A percentile compares a stretch with the other conserved stretches of the same genome.
These are phyloP conservation scores for Thelaira solivaga DNA, from an alignment of 2,888 invertebrate species.

Conservation along the genomic window DNA sequence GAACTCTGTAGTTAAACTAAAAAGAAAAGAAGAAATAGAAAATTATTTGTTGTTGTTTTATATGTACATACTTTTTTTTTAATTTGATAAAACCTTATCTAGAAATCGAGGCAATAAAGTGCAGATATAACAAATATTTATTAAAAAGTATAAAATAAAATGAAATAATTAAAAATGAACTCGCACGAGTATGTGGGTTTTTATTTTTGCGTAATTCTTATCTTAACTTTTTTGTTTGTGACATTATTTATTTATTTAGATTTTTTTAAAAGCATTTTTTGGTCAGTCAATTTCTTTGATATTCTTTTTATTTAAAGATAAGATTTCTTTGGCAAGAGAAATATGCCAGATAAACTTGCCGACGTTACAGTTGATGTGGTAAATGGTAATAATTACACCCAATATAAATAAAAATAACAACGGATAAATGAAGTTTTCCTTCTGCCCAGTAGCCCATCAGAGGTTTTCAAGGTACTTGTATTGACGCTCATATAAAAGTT, in stretches of 20 bases:
- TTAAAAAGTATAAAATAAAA: background rate
- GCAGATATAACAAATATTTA: conserved; percentile 10
- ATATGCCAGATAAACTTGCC: background rate
- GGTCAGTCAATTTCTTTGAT: background rate
- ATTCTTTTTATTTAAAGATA: conserved; percentile 8
- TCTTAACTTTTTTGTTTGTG: background rate
- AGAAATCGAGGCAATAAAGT: conserved; percentile 44
- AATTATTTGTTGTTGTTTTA: background rate
- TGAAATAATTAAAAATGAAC: background rate
- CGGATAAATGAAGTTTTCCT: too few species aligned
- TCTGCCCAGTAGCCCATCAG: too few species aligned
- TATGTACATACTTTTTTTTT: background rate
- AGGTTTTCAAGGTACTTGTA: too few species aligned
- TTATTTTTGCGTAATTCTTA: conserved; percentile 11
- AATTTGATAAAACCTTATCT: conserved; percentile 54
- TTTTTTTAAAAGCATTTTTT: background rate
- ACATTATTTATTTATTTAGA: background rate
- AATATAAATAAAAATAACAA: too few species aligned
- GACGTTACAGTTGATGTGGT: background rate
- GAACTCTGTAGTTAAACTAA: conserved; percentile 18
- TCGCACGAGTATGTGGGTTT: background rate
- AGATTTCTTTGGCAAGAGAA: background rate
- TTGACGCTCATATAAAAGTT: too few species aligned
- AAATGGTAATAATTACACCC: background rate
- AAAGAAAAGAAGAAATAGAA: conserved; percentile 2